Percentiles rank a stretch among this genome's conserved stretches.
Conservation (phyloP, 92 coral and sea anemone species). For the Scolanthus callimorphus region DNA sequence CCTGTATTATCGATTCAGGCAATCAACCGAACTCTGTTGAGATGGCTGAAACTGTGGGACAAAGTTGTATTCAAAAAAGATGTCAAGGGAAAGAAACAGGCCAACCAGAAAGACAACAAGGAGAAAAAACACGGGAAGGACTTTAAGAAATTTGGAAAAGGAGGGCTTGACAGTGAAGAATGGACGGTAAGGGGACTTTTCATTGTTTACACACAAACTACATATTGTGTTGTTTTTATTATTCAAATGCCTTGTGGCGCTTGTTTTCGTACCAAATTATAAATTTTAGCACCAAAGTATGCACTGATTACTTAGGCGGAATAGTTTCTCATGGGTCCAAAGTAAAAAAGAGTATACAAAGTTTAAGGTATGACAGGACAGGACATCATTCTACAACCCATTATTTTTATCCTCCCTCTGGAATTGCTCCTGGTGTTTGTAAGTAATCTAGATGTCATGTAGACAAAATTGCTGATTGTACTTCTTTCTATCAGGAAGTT, state of each 20-base stretch:
- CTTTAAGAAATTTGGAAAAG: conserved; percentile 22
- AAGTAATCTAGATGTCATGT: too few species aligned
- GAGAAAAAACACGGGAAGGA: conserved; percentile 31
- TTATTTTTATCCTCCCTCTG: too few species aligned
- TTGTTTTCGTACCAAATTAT: too few species aligned
- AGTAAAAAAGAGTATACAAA: too few species aligned
- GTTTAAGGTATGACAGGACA: too few species aligned
- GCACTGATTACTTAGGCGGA: too few species aligned
- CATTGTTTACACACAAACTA: neutral
- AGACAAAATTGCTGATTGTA: neutral
- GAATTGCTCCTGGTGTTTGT: too few species aligned
- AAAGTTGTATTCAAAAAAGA: conserved; percentile 74
- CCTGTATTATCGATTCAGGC: conserved; percentile 73
- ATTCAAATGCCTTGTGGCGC: too few species aligned
- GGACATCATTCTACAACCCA: too few species aligned
- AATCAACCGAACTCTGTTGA: conserved; percentile 84
- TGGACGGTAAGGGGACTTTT: conserved; percentile 60
- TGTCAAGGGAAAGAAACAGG: conserved; percentile 1
- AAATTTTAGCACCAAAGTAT: too few species aligned
- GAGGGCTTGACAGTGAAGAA: conserved; percentile 46
- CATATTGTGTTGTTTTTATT: neutral
- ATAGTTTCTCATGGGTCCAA: too few species aligned
- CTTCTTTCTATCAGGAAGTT: conserved; percentile 48
- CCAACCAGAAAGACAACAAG: conserved; percentile 15
- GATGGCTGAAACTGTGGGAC: conserved; percentile 98